Evolutionary conservation across 2,113 vertebrate species (phyloP).

Genomic region (Sterna hirundo): DNA sequence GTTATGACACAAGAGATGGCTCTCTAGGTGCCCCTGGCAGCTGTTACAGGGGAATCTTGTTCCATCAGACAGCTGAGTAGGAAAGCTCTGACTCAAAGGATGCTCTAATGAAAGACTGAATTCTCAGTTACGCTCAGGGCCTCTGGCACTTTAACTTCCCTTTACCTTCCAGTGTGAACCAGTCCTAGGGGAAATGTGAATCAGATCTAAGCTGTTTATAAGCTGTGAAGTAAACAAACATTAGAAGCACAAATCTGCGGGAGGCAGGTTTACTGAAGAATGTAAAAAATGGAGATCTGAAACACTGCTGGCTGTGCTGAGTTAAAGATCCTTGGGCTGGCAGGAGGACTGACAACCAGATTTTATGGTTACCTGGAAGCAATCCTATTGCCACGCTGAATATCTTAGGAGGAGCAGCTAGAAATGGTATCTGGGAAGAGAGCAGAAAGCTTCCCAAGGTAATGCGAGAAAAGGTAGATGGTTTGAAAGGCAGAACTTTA

Average conservation of each 20-base stretch:
- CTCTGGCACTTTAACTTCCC: background rate
- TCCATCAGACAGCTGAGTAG: background rate
- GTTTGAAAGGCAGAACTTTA: background rate
- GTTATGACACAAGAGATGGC: background rate
- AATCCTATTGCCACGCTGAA: background rate
- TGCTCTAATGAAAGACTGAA: constrained; percentile 14
- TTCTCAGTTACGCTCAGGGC: background rate
- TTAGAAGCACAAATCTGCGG: background rate
- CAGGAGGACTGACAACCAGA: background rate
- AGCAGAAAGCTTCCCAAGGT: background rate
- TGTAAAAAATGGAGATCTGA: background rate
- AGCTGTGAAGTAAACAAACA: constrained; percentile 41
- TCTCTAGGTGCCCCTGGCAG: background rate
- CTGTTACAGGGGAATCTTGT: background rate
- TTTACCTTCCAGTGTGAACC: constrained; percentile 10
- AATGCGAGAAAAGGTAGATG: background rate
- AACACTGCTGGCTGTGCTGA: background rate
- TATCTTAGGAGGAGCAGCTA: background rate
- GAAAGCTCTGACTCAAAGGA: background rate
- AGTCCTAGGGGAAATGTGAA: constrained; percentile 14
- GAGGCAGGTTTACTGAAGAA: constrained; percentile 7
- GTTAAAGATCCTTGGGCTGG: background rate
- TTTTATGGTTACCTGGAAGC: background rate
- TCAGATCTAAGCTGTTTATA: constrained; percentile 9
- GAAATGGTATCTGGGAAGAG: background rate